Evolutionary conservation across 1,140 invertebrate genomes (phyloP).

Genomic region (Drosophila sp.): DNA sequence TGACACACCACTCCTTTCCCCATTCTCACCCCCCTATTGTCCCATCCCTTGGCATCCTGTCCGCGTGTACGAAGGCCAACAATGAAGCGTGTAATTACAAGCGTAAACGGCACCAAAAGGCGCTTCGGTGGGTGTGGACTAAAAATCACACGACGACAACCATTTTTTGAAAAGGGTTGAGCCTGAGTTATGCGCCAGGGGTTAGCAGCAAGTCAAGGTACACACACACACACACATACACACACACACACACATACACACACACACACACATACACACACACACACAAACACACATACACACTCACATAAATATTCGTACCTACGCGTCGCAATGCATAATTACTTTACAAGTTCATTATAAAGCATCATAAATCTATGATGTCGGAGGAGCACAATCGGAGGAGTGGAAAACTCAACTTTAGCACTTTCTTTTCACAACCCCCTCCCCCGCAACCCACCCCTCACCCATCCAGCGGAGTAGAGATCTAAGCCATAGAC

Average conservation of each 20-base stretch:
- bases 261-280: not conserved
- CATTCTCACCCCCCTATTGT: not conserved
- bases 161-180: conserved; percentile 79
- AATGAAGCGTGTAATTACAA: conserved; percentile 83
- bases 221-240: conserved; percentile 32
- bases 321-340: conserved; percentile 76
- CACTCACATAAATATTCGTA: conserved; percentile 30
- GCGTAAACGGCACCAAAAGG: conserved; percentile 68
- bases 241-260: not conserved
- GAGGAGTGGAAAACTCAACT: conserved; percentile 65
- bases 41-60: conserved; percentile 22
- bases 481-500: conserved; percentile 34
- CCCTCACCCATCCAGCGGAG: conserved; percentile 15
- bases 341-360: conserved; percentile 83
- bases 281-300: not conserved
- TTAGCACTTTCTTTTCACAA: conserved; percentile 58
- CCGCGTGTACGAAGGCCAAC: conserved; percentile 51
- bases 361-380: conserved; percentile 82
- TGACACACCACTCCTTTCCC: conserved; percentile 14
- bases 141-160: conserved; percentile 73
- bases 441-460: not conserved
- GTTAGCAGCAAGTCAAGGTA: conserved; percentile 33
- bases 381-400: conserved; percentile 26
- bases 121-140: conserved; percentile 48
- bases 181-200: conserved; percentile 57